Base-by-base conservation (phyloP, 2,113 vertebrate species). In the Myotis brandtii region DNA sequence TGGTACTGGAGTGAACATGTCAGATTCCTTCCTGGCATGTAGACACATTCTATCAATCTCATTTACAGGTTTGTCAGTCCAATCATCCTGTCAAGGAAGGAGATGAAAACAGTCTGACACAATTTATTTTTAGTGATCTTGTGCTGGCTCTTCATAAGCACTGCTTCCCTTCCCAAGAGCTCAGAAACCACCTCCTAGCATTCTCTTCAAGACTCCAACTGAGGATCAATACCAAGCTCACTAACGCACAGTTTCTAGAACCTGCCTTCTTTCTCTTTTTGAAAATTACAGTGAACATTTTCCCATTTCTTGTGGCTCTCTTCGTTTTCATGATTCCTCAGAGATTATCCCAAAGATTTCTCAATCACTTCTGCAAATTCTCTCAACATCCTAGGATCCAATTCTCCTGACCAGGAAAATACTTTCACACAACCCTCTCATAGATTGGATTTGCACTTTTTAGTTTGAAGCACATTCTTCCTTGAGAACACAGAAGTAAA, bases 31-130 rank as follows among this genome's bases (percentile, higher is more conserved):
- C 37, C 50, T 17, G 66, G 37, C 30, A 82, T 3, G 32, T 34
- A 72, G 34, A 37, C 43, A 48, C 3, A 21, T 54, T 18, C 1
- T 50, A 79, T 40, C 64, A 34, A 17, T 75, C 52, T 75, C 64
- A 30, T 32, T 34, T 30, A 16, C 14, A 52, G 27, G 10, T 48
- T 62, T 87, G 64, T 67, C 37, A 56, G 64, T 34, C 2, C 43
- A 59, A 86, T 40, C 67, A 62, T 52, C 25, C 27, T 43, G 30
- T 87, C 66, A 46, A 69, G 43, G 94, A 50, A 77, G 32, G 89
- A 73, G 85, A 80, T 52, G 23, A 40, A 52, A 50, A 67, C 34
- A 69, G 2, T 17, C 21, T 32, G 66, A 86, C 37, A 72, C 16
- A 32, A 62, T 34, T 27, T 93, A 27, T 66, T 69, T 70, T 80